Evolutionary conservation across 2,113 vertebrate species (phyloP), one percentile per base, ranked within the genome.

Genomic region (Platycercus adscitus): DNA sequence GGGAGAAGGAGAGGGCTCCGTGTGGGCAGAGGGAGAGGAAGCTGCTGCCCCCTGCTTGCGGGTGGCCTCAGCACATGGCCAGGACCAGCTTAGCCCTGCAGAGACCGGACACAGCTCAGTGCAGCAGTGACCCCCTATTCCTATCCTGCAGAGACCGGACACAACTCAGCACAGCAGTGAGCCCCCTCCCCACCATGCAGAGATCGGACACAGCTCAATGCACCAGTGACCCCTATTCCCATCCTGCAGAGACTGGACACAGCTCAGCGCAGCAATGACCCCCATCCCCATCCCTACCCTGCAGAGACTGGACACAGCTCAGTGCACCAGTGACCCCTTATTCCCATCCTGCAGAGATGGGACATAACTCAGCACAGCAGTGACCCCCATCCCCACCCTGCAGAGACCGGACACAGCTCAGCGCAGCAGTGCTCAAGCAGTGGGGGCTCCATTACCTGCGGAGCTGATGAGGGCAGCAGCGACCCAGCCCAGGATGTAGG

Each of bases 401-500:
- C 52, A 80, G 77, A 65, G 76, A 11, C 17, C 9, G 1, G 35
- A 14, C 61, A 53, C 80, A n/a, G 4, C 60, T 63, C 58, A 29
- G 33, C 1, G 0, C 69, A 52, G 68, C 29, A 11, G 80, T 13
- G 37, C 11, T n/a, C 7, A 2, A 8, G 10, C 44, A 53, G 8
- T 1, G 4, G 7, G 3, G 43, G 15, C 3, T 9, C 69, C 12
- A 7, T 9, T 97, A 98, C 98, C 98, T 97, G 98, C 98, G 4
- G 97, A 95, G 81, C 98, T 92, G 19, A 96, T 97, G 83, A 98
- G 96, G 71, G 98, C 85, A 26, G 98, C 96, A 8, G 97, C 98
- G 11, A 99, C 96, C 98, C 98, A 98, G 64, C 97, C 98, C 37
- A 98, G 97, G 90, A 98, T 98, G 95, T 98, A 98, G 84, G 98